These are phyloP conservation scores for Drosophila equinoxialis DNA, from an alignment of 1,140 invertebrate species.

Conservation along the genomic window DNA sequence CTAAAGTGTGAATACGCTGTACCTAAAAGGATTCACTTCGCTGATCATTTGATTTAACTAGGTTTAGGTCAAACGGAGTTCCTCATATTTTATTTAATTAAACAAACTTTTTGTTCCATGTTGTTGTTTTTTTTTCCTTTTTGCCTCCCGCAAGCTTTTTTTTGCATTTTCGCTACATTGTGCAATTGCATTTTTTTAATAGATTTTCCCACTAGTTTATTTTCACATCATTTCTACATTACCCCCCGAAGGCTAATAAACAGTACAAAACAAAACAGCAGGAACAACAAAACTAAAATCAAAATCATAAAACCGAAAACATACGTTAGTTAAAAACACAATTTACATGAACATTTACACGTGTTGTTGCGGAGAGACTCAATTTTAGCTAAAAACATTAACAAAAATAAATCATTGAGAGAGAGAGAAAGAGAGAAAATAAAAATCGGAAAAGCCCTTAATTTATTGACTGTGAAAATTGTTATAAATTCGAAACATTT, in stretches of 20 bases:
- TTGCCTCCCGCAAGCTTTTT: no score
- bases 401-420: constrained; percentile 25
- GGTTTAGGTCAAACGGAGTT: no score
- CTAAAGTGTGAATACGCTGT: no score
- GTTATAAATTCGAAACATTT: constrained; percentile 62
- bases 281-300: constrained; percentile 12
- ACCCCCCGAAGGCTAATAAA: constrained; percentile 8
- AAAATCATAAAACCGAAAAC: constrained; percentile 45
- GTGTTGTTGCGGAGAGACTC: constrained; percentile 37
- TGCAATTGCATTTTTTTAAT: constrained; percentile 1
- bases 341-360: constrained; percentile 48
- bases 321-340: constrained; percentile 42
- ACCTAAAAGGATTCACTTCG: no score
- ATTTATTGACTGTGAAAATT: constrained; percentile 66
- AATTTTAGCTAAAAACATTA: constrained; percentile 22
- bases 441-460: constrained; percentile 22
- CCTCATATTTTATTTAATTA: no score
- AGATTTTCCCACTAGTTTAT: not conserved
- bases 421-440: not conserved
- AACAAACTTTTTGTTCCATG: not conserved
- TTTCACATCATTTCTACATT: not conserved
- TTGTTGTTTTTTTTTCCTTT: no score
- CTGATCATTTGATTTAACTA: no score
- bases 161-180: not conserved
- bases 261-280: not conserved